A percentile compares a stretch with the other conserved stretches of the same genome.
phyloP scores from a whole-genome alignment of 2,113 vertebrate genomes.

The Archilochus colubris region DNA sequence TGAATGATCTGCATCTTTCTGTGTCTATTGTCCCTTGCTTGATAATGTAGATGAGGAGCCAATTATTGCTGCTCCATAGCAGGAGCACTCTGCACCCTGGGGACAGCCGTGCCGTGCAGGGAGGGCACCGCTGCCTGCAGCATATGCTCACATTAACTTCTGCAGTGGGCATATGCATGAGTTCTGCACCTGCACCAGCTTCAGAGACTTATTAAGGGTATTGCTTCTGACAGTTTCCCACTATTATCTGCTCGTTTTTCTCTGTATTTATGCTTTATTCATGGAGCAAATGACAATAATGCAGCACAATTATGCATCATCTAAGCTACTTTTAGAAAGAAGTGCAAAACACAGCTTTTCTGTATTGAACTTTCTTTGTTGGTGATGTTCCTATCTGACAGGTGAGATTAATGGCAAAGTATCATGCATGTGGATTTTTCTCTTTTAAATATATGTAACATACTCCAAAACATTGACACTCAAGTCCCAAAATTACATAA shows the following conservation, averaged over 20 bases:
- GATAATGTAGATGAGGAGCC: not conserved
- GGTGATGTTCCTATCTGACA: not conserved
- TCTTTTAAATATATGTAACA: not conserved
- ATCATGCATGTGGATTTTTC: not conserved
- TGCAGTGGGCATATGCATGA: not conserved
- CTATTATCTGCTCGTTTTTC: not conserved
- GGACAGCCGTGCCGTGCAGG: not conserved
- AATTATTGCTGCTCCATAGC: not conserved
- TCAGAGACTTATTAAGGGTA: not conserved
- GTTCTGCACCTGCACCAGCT: not conserved
- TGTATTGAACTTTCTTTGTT: not conserved
- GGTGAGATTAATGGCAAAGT: not conserved
- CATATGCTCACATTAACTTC: accelerated
- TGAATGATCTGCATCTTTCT: slow-evolving; percentile 1
- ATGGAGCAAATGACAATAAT: not conserved
- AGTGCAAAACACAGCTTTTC: not conserved
- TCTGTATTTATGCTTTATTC: not conserved
- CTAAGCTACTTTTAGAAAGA: not conserved
- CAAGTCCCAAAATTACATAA: not conserved
- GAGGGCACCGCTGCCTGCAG: not conserved
- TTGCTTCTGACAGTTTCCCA: not conserved
- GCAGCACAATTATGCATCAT: not conserved
- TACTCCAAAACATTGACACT: not conserved
- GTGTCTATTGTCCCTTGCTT: not conserved
- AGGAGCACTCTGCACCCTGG: not conserved